A percentile compares a stretch with the other conserved stretches of the same genome.
Evolutionary conservation across 2,113 vertebrate genomes (phyloP).

Genomic region (Sminthopsis crassicaudata): DNA sequence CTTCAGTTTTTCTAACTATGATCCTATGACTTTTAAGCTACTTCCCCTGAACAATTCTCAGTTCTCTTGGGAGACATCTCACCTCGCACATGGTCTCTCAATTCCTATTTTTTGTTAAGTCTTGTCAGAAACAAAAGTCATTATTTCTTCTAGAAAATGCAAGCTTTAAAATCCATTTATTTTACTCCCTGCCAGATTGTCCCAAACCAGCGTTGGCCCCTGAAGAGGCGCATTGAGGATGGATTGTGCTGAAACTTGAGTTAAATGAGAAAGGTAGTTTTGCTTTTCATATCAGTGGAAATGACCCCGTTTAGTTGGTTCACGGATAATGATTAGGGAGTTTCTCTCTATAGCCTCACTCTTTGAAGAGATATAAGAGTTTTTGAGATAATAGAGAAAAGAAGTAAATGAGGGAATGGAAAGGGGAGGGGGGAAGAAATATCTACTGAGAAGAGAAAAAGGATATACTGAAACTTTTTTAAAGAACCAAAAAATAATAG

Average conservation of each 20-base stretch:
- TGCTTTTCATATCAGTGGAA: constrained; percentile 53
- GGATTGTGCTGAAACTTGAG: constrained; percentile 6
- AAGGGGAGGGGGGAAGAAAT: background rate
- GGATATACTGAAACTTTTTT: constrained; percentile 43
- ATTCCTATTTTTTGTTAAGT: background rate
- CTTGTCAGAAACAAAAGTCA: background rate
- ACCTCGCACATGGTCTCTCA: background rate
- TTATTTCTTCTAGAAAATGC: constrained; percentile 29
- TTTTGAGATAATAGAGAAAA: constrained; percentile 49
- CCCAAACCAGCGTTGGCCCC: background rate
- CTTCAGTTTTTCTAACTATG: background rate
- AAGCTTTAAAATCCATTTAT: constrained; percentile 56
- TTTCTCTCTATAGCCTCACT: background rate
- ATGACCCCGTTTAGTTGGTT: constrained; percentile 11
- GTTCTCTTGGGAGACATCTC: background rate
- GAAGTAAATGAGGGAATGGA: constrained; percentile 20
- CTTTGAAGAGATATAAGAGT: background rate
- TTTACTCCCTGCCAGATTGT: constrained; percentile 15
- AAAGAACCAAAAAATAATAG: constrained; percentile 42
- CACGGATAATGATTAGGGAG: constrained; percentile 20
- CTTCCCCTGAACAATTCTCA: background rate
- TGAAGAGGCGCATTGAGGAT: background rate
- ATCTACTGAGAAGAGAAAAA: constrained; percentile 40
- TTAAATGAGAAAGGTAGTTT: constrained; percentile 38
- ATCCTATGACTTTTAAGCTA: background rate